Evolutionary conservation across 2,797 vertebrate species (phyloP), one percentile per base, ranked within the genome.

Genomic region (Micromesistius poutassou): DNA sequence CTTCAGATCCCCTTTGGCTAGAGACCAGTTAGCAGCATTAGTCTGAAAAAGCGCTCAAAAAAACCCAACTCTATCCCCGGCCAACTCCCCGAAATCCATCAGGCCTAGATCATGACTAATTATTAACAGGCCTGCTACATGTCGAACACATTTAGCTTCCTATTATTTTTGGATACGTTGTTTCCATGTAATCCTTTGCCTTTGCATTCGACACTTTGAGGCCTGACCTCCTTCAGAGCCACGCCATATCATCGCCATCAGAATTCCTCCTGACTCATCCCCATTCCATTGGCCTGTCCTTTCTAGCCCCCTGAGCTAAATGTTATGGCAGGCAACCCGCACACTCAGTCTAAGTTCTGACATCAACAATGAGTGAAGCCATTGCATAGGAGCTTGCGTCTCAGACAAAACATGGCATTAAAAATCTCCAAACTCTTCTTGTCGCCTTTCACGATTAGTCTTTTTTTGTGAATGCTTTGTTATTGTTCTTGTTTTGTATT

Each of bases 291-390:
- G 82, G 89, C 55, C 22, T 62, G 22, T 14, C n/a, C n/a, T 1
- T 9, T 93, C 91, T 22, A 92, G 91, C 89, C 91, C 88, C 84
- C 73, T n/a, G 2, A 90, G 90, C 90, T 82, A 88, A 88, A 80
- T 78, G 83, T 30, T 55, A 83, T 35, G 70, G 30, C 35, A 33
- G 14, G 40, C 12, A 35, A 73, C 31, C 12, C 83, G 79, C 83
- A 86, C 78, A 86, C 79, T 36, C 81, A 79, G 88, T 76, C 80
- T 86, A 81, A 84, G 81, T 85, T 86, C 79, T 80, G 78, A 90
- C 81, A 82, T 86, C 80, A 82, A 79, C 86, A 86, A 80, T 76
- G 73, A 66, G 50, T 9, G 66, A 72, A 72, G 55, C 30, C 33
- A 35, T 35, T 6, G 33, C 33, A 9, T 55, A 72, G 68, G 35